Evolutionary conservation across 2,113 vertebrate genomes (phyloP).

Genomic region (Cariama cristata): DNA sequence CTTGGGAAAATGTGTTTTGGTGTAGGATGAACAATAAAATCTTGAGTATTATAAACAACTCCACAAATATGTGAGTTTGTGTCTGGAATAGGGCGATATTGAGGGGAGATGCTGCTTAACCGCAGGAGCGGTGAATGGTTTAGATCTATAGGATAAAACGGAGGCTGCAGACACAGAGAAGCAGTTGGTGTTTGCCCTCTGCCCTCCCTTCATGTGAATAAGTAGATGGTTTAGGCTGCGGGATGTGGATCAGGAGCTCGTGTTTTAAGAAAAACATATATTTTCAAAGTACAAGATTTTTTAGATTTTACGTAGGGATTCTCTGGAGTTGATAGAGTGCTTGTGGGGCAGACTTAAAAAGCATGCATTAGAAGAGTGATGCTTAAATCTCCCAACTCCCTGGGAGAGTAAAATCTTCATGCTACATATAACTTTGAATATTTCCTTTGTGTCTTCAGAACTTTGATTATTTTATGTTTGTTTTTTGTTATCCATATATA

Average conservation of each 20-base stretch:
- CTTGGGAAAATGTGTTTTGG: neutral
- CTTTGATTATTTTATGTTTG: neutral
- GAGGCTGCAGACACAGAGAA: neutral
- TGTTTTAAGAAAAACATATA: neutral
- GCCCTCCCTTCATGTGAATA: neutral
- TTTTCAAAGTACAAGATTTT: neutral
- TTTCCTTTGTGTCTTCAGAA: neutral
- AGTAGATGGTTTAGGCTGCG: neutral
- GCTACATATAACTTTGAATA: neutral
- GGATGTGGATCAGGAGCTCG: neutral
- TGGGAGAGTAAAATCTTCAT: accelerated
- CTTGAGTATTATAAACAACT: neutral
- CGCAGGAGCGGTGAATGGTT: neutral
- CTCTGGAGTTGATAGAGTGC: neutral
- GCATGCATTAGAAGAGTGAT: neutral
- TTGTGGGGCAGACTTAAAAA: neutral
- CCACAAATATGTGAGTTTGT: accelerated
- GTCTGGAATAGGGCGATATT: neutral
- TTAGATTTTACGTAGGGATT: neutral
- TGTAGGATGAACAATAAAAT: neutral
- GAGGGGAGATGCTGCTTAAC: neutral
- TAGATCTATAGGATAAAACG: neutral
- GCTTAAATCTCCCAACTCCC: neutral
- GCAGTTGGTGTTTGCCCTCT: neutral
- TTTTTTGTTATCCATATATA: neutral